Conservation (phyloP, 2,113 vertebrate genomes). For the Ceratotherium simum region DNA sequence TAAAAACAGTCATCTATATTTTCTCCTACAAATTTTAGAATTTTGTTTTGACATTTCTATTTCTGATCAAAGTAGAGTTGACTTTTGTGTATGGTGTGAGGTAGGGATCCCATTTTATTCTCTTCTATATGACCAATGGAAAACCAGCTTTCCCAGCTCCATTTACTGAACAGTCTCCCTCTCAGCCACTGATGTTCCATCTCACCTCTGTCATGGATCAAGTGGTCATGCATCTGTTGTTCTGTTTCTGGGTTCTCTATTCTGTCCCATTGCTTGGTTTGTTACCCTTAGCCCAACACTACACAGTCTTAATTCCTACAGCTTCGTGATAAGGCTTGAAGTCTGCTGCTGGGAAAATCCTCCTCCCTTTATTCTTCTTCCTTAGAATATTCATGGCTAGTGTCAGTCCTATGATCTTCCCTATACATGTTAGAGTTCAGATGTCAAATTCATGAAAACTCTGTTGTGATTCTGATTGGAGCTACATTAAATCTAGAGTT, state of each 20-base stretch:
- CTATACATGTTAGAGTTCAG: background rate
- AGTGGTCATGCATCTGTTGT: too few relatives aligned
- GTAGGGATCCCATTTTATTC: too few relatives aligned
- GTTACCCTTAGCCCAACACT: fast-evolving
- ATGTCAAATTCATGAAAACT: background rate
- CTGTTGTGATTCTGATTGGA: background rate
- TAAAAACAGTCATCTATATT: background rate
- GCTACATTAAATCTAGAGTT: background rate
- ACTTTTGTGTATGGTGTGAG: background rate
- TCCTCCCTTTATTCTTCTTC: background rate
- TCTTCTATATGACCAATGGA: background rate
- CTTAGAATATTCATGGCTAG: background rate
- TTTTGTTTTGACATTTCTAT: background rate
- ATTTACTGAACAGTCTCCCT: background rate
- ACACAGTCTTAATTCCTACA: background rate
- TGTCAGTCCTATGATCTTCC: background rate
- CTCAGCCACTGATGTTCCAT: background rate
- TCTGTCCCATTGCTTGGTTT: background rate
- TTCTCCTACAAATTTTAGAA: background rate
- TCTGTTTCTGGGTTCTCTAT: background rate
- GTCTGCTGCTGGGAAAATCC: background rate
- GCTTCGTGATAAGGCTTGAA: background rate
- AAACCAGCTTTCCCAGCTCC: background rate
- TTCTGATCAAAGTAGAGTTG: background rate
- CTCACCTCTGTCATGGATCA: background rate